Evolutionary conservation across 2,888 invertebrate species (phyloP), one percentile per base, ranked within the genome.

Genomic region (Eupelmus urozonus): DNA sequence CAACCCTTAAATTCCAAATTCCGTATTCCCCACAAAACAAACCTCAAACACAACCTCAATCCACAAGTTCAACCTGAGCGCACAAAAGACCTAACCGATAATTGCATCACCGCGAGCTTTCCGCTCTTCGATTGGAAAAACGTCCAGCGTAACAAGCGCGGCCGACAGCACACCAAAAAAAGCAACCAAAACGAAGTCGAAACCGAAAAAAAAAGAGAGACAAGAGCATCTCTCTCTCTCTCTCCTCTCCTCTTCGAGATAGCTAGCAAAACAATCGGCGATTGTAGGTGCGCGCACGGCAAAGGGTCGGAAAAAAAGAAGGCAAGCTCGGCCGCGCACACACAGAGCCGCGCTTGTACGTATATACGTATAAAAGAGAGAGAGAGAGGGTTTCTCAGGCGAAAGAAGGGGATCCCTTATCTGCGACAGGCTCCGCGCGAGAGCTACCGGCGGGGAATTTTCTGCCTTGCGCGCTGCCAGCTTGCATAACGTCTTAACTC

Each of bases 401-500:
- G 45, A 70, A 65, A 65, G 59, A 74, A 66, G 62, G 66, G 51
- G 62, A 72, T 76, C 18, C 18, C 76, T 76, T 80, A 80, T 80
- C 76, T 59, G 45, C 76, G 73, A 76, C 76, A 69, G 74, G 40
- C 76, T 49, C n/a, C n/a, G n/a, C n/a, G n/a, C n/a, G n/a, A n/a
- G n/a, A n/a, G 72, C 79, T 71, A 66, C 63, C 66, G 72, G 34
- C 55, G 23, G 20, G 20, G 20, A 53, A 16, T 53, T 53, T 53
- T 53, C 53, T 20, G 18, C 7, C 45, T 20, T 5, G 53, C 20
- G 2, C 20, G 20, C 72, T 72, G 70, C 80, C 65, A 76, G 72
- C 79, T 76, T 76, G 69, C 79, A 40, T 72, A 76, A 79, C 78
- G 78, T 78, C 78, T 78, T 78, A 78, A 78, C 78, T 78, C 69